Conservation (phyloP, 2,797 vertebrate genomes). For the Hirundo rustica region DNA sequence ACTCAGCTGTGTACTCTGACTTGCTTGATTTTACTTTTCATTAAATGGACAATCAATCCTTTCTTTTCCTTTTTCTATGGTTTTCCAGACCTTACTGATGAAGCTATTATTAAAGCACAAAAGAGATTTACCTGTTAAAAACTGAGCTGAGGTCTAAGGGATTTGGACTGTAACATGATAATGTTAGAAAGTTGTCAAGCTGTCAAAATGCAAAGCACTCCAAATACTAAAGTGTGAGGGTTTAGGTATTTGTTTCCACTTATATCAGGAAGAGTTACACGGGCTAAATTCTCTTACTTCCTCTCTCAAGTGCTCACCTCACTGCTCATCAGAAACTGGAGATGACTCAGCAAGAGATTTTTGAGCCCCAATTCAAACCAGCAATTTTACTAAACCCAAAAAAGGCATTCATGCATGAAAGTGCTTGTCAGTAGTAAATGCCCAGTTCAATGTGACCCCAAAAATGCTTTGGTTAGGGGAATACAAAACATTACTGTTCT, state of each 20-base stretch:
- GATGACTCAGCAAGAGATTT: not conserved
- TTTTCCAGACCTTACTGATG: not conserved
- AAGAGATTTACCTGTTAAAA: not conserved
- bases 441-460: not conserved
- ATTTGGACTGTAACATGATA: conserved; percentile 28
- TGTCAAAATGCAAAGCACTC: conserved; percentile 42
- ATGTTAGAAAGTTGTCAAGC: conserved; percentile 36
- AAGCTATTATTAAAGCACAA: not conserved
- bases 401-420: not conserved
- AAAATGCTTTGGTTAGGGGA: not conserved
- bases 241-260: conserved; percentile 19
- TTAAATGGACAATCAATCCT: not conserved
- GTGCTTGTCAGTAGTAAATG: not conserved
- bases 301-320: not conserved
- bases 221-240: not conserved
- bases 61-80: not conserved
- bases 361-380: not conserved
- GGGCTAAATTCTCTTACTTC: not conserved
- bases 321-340: not conserved
- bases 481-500: not conserved
- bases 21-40: not conserved
- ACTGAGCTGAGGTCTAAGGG: not conserved
- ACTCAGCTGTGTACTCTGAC: not conserved
- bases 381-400: not conserved
- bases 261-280: not conserved